These are phyloP conservation scores for Drosophila albomicans DNA, from an alignment of 1,140 invertebrate species.

Conservation along the genomic window DNA sequence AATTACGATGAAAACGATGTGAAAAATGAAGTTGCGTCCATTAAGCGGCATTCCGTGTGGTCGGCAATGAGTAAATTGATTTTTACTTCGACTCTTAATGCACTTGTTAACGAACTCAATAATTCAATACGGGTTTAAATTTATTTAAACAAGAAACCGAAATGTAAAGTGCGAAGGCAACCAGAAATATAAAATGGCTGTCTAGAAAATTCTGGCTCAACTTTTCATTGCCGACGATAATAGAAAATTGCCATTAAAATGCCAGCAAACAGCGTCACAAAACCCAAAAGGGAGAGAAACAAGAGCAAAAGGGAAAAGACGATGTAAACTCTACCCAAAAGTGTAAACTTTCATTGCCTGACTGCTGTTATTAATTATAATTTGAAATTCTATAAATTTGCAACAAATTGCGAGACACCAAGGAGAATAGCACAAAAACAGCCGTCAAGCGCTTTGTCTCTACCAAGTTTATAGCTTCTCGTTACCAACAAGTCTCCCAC, in stretches of 20 bases:
- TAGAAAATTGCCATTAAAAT: slow-evolving; percentile 18
- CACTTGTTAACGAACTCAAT: slow-evolving; percentile 21
- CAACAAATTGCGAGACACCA: slow-evolving; percentile 46
- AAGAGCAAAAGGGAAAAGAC: background rate
- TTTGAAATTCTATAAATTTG: slow-evolving; percentile 76
- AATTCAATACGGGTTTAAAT: slow-evolving; percentile 49
- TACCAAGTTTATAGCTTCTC: slow-evolving; percentile 32
- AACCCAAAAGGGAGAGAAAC: background rate
- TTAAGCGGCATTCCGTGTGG: slow-evolving; percentile 23
- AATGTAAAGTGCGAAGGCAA: slow-evolving; percentile 11
- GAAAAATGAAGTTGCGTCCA: slow-evolving; percentile 27
- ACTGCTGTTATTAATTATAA: slow-evolving; percentile 70
- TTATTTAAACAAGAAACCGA: slow-evolving; percentile 7
- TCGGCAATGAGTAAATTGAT: slow-evolving; percentile 38
- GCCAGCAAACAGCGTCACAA: background rate
- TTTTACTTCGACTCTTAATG: slow-evolving; percentile 36
- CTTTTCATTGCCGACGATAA: slow-evolving; percentile 41
- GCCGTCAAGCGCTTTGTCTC: slow-evolving; percentile 33
- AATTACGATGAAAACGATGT: slow-evolving; percentile 30
- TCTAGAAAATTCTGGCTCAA: slow-evolving; percentile 14
- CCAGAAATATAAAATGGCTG: no score
- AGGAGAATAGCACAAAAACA: slow-evolving; percentile 21
- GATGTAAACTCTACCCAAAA: slow-evolving; percentile 37
- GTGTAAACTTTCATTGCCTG: slow-evolving; percentile 58
- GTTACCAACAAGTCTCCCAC: slow-evolving; percentile 17